These are phyloP conservation scores for Atrina japonica DNA, from an alignment of 2,888 invertebrate species.

Conservation along the genomic window DNA sequence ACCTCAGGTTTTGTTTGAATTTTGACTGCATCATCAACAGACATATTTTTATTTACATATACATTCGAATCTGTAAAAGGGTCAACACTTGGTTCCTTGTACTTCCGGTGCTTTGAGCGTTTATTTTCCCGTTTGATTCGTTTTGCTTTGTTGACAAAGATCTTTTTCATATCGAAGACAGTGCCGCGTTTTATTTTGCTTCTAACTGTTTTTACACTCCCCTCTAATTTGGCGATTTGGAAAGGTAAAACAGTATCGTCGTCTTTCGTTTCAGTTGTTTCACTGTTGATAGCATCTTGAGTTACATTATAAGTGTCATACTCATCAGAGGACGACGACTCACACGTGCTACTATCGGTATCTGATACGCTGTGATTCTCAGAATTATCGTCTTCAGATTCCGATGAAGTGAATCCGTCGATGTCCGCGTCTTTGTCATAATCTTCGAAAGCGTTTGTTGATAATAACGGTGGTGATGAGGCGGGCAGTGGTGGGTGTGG, in stretches of 20 bases:
- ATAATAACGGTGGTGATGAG: neutral
- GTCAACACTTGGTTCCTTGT: too few relatives aligned
- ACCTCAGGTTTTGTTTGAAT: too few relatives aligned
- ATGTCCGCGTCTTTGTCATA: too few relatives aligned
- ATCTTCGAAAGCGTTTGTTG: too few relatives aligned
- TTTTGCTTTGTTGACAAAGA: slow-evolving; percentile 42
- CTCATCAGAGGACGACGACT: neutral
- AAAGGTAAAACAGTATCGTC: slow-evolving; percentile 1
- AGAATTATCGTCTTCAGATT: neutral
- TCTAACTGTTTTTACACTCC: slow-evolving; percentile 52
- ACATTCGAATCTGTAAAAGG: too few relatives aligned
- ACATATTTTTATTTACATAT: too few relatives aligned
- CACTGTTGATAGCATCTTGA: too few relatives aligned
- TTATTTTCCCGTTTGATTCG: slow-evolving; percentile 20
- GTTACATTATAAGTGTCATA: neutral
- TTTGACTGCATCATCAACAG: too few relatives aligned
- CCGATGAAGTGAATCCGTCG: too few relatives aligned
- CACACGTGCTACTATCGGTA: neutral
- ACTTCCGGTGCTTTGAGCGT: slow-evolving; percentile 6
- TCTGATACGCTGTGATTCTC: neutral
- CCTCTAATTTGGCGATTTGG: slow-evolving; percentile 48
- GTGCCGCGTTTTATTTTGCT: slow-evolving; percentile 58
- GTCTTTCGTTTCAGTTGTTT: too few relatives aligned
- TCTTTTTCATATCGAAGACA: slow-evolving; percentile 54
- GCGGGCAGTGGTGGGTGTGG: slow-evolving; percentile 18